Base-by-base conservation (phyloP, 2,888 invertebrate species). In the Ischnus inquisitorius region DNA sequence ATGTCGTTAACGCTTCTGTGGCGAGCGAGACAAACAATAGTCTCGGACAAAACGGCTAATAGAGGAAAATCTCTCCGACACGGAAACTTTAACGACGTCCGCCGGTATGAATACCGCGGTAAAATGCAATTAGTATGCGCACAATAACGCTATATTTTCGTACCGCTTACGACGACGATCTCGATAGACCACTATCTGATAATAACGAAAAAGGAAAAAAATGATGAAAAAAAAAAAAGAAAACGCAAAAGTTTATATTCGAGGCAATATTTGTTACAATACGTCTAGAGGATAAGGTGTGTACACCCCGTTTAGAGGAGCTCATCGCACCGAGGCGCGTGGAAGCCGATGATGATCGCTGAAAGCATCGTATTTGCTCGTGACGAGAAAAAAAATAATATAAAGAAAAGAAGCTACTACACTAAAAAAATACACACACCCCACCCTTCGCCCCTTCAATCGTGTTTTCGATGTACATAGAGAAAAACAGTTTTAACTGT, bases 181-280 rank as follows among this genome's bases (percentile, higher is more conserved):
- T 34, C 34, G 8, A 34, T 34, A 8, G 34, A 34, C 34, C 4
- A 4, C 34, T 34, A 34, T 34, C 34, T 43, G 43, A 79, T 48
- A 46, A 72, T 65, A 74, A 80, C 74, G 48, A 65, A 57, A 22
- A 54, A 64, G 25, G 67, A 12, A 77, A 79, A 84, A 48, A 84
- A n/a, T n/a, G 85, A 87, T 78, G 87, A 76, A 83, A 87, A 87
- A 86, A 60, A 78, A 85, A 87, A 85, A 72, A 68, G 34, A 72
- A 69, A 76, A 83, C 86, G 82, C 87, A 88, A 88, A 88, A 88
- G 89, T 93, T 92, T 92, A 91, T 92, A 93, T 92, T 92, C 90
- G 91, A 92, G 92, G 93, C 92, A 92, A 93, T 93, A 93, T 93
- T 93, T 92, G 91, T 93, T 92, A 93, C 91, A 89, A 93, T 92